Base-by-base conservation (phyloP, 1,140 invertebrate species). In the Eriocheir sinensis region DNA sequence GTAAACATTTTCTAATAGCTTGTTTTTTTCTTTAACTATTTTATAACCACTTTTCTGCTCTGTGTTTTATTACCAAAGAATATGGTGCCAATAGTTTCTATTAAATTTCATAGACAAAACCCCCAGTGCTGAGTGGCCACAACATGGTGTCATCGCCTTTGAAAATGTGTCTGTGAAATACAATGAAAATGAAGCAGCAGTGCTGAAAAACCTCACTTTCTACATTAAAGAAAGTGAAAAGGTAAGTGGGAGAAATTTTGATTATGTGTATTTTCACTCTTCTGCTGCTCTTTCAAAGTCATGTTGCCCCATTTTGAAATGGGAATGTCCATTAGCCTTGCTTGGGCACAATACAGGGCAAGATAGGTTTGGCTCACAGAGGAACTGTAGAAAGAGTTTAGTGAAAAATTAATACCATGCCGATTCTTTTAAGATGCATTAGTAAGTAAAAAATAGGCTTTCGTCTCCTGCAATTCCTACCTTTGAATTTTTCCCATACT, bases 221-320 rank as follows among this genome's bases (percentile, higher is more conserved):
- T 90, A 53, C n/a, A 94, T 98, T 96, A 97, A 97, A 79, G 96
- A 97, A 12, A 98, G 98, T 21, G 97, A 98, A 97, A 98, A 98
- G 97, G 98, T 98, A 88, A 40, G 30, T n/a, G n/a, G 12, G 60
- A 15, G 60, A 32, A 12, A 12, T 32, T 12, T 17, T 6, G 17
- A 17, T n/a, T 38, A 9, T 38, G 30, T 83, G 80, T n/a, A 17
- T 34, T 0, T n/a, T 83, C 30, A 83, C 15, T 32, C 15, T 32
- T 34, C 15, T 83, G n/a, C 12, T 15, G 12, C 12, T 72, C 12
- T 72, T 72, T 15, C n/a, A 72, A 15, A 72, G 60, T 72, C 60
- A 72, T 15, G n/a, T 72, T 15, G n/a, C n/a, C 12, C 12, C n/a
- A 72, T n/a, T 15, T 15, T 15, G n/a, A 72, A 72, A 15, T 83